These are phyloP conservation scores for Alsophila aescularia DNA, from an alignment of 2,888 invertebrate genomes.

Conservation along the genomic window DNA sequence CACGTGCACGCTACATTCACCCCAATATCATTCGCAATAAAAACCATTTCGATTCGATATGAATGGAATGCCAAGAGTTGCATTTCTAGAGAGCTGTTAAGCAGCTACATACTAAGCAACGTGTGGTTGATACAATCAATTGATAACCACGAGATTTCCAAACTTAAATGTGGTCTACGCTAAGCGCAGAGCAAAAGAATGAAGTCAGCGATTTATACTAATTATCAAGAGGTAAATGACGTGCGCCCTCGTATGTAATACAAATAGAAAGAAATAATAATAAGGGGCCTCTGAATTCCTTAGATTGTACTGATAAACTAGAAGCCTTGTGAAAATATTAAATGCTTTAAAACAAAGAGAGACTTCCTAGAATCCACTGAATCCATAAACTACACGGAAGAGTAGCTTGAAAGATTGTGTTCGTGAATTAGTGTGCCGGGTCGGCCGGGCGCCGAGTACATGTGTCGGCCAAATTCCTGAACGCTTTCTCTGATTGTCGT, in stretches of 20 bases:
- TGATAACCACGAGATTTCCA: conserved; percentile 43
- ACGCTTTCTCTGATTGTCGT: conserved; percentile 73
- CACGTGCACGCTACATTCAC: conserved; percentile 70
- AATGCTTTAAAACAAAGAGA: neutral
- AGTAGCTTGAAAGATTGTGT: conserved; percentile 24
- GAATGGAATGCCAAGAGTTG: conserved; percentile 63
- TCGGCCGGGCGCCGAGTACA: conserved; percentile 47
- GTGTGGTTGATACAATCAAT: conserved; percentile 62
- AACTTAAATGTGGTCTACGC: neutral
- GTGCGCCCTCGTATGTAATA: neutral
- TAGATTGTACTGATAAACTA: neutral
- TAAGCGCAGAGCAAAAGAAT: neutral
- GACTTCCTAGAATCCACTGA: conserved; percentile 9
- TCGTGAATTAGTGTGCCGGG: conserved; percentile 42
- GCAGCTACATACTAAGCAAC: conserved; percentile 57
- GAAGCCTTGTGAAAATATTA: conserved; percentile 1
- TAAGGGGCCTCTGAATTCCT: neutral
- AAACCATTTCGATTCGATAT: conserved; percentile 66
- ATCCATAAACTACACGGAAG: neutral
- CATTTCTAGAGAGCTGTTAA: conserved; percentile 78
- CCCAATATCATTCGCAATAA: conserved; percentile 68
- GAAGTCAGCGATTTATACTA: neutral
- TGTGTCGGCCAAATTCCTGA: conserved; percentile 77
- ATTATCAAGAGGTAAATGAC: neutral
- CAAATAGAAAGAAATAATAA: conserved; percentile 6